Evolutionary conservation across 2,888 invertebrate species (phyloP).

Genomic region (Oxytorus armatus): DNA sequence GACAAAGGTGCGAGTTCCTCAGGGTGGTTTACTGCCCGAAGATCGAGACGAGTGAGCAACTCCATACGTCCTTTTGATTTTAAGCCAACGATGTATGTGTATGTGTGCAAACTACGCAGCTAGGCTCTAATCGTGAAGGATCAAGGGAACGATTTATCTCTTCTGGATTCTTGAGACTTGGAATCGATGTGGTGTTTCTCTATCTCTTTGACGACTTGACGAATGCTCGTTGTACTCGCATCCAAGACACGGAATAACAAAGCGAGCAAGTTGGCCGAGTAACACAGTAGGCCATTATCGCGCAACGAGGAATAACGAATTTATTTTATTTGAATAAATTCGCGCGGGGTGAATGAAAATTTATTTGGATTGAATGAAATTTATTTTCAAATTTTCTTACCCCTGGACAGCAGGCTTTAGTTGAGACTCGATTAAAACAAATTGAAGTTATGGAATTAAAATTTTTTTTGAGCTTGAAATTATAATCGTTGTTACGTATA

Average conservation of each 20-base stretch:
- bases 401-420: too few species aligned
- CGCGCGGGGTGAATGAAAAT: too few species aligned
- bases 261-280: too few species aligned
- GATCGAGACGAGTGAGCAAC: neutral
- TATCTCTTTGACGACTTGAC: conserved; percentile 40
- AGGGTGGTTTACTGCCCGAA: neutral
- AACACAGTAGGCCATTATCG: too few species aligned
- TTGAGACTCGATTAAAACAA: too few species aligned
- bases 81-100: neutral
- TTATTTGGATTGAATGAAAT: too few species aligned
- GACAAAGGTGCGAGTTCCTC: conserved; percentile 4
- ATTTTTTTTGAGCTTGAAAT: too few species aligned
- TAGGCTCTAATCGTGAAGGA: conserved; percentile 45
- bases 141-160: conserved; percentile 60
- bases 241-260: conserved; percentile 31
- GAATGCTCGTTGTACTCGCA: conserved; percentile 19
- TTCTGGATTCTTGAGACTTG: conserved; percentile 18
- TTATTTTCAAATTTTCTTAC: too few species aligned
- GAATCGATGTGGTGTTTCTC: conserved; percentile 13
- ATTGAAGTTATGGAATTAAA: too few species aligned
- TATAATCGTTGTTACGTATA: too few species aligned
- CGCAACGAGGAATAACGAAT: neutral
- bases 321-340: too few species aligned
- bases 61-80: neutral
- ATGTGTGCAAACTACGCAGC: neutral